Evolutionary conservation across 92 coral and sea anemone genomes (phyloP), one percentile per base, ranked within the genome.

Genomic region (Epizoanthus stellaris): DNA sequence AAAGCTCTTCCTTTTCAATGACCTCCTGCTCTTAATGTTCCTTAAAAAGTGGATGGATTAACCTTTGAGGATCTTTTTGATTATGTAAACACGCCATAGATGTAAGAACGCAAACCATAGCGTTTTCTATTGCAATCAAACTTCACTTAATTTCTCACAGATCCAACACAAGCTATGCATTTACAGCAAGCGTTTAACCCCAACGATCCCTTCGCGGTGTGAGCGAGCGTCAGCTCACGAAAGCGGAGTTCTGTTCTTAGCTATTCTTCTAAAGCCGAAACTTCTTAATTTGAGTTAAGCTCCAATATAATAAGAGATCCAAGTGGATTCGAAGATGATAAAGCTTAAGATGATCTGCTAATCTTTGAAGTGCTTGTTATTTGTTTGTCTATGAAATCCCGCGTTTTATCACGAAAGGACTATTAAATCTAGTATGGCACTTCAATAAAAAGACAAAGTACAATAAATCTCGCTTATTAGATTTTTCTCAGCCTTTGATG

Each of bases 331-430:
- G 71, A 63, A 67, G 59, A 30, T 61, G 3, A 63, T 63, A 62
- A 63, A 63, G 83, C 67, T 79, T 79, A 79, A 43, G 83, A 79
- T 63, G 83, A 79, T 63, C 83, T 23, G 72, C 72, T 79, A 79
- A 79, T 79, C 83, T 79, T 62, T 63, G 43, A 79, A 79, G 83
- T 79, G 71, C 60, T 63, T 61, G 61, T 79, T 79, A 25, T 79
- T 79, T 79, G 53, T 79, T 79, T 79, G 83, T 34, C 66, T 75
- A 34, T 13, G 73, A 38, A 68, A 34, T 38, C 58, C 20, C 60
- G 12, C 34, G 11, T 40, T 20, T 62, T 79, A 79, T 79, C 83
- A 79, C 83, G 83, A 79, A 79, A 62, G 52, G 83, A 43, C 61
- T 8, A 47, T 74, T 10, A 42, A 74, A 23, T 23, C n/a, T 16